phyloP scores from a whole-genome alignment of 1,140 invertebrate genomes.

The Drosophila tsacasi region DNA sequence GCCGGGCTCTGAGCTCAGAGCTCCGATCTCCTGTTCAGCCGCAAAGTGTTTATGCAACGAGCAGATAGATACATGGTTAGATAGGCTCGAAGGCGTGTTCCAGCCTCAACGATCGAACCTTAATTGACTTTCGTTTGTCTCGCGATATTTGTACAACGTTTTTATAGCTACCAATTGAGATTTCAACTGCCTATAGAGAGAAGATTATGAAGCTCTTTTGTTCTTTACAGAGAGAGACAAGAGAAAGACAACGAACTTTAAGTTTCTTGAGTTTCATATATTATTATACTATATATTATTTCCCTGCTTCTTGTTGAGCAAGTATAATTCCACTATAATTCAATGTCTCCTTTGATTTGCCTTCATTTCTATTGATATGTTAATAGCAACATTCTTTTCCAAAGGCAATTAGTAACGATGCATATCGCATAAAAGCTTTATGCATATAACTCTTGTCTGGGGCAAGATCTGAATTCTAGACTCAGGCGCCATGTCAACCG shows the following conservation, averaged over 20 bases:
- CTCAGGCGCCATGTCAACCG: conserved; percentile 45
- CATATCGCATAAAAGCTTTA: conserved; percentile 34
- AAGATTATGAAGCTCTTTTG: conserved; percentile 1
- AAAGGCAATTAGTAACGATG: conserved; percentile 46
- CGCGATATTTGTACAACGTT: conserved; percentile 20
- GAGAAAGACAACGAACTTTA: not conserved
- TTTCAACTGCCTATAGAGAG: not conserved
- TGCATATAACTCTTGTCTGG: conserved; percentile 34
- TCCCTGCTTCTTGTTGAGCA: not conserved
- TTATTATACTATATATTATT: no score
- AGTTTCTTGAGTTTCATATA: no score
- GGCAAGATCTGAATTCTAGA: conserved; percentile 38
- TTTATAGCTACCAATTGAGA: conserved; percentile 23
- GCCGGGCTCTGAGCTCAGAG: not conserved
- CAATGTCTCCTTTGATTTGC: conserved; percentile 1
- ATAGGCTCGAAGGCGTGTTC: conserved; percentile 56
- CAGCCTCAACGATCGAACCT: conserved; percentile 53
- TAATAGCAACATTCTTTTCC: conserved; percentile 36
- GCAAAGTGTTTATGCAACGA: conserved; percentile 65
- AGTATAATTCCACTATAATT: not conserved
- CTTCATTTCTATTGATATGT: conserved; percentile 24
- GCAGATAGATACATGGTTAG: conserved; percentile 40
- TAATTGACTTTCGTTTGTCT: conserved; percentile 67
- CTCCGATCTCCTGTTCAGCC: conserved; percentile 18
- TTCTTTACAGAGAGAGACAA: not conserved